Evolutionary conservation across 2,797 vertebrate species (phyloP).

Genomic region (Nasua narica): DNA sequence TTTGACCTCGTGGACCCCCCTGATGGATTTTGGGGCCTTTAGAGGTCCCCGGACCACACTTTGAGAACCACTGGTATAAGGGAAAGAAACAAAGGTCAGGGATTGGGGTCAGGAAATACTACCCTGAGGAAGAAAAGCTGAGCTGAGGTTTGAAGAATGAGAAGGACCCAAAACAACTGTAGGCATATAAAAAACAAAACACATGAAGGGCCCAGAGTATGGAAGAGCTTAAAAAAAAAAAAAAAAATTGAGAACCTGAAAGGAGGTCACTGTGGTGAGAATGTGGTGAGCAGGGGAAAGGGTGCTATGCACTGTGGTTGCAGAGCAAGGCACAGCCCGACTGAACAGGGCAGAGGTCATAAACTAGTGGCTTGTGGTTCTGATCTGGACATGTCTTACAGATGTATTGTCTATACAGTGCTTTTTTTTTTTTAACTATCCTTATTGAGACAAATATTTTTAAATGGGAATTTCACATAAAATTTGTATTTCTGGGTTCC

Average conservation of each 20-base stretch:
- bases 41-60: neutral
- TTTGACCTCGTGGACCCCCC: neutral
- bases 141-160: neutral
- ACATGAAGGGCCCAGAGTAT: neutral
- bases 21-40: neutral
- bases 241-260: neutral
- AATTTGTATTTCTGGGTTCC: neutral
- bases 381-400: neutral
- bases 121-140: neutral
- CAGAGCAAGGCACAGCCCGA: neutral
- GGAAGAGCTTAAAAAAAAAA: neutral
- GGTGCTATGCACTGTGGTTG: neutral
- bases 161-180: neutral
- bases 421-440: neutral
- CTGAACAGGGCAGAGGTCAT: neutral
- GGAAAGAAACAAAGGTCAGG: neutral
- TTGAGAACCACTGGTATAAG: neutral
- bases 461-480: neutral
- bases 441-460: neutral
- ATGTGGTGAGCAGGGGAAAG: neutral
- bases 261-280: neutral
- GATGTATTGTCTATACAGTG: neutral
- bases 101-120: neutral
- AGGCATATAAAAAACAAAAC: neutral
- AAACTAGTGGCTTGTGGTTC: neutral